phyloP scores from a whole-genome alignment of 1,140 invertebrate species.

The Wasmannia auropunctata region DNA sequence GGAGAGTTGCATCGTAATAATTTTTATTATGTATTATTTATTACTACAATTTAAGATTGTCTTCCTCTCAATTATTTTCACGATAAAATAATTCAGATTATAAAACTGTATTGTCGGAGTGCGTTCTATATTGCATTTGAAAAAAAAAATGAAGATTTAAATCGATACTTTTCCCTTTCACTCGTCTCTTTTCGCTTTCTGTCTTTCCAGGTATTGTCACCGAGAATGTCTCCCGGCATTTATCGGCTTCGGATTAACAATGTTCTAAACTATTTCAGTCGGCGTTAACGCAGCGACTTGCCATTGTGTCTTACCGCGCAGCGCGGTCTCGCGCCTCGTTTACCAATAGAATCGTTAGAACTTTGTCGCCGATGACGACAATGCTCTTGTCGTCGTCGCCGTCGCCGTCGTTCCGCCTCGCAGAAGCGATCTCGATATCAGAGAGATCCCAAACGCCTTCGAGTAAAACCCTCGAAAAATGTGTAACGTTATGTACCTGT shows the following conservation, averaged over 20 bases:
- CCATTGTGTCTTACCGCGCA: constrained; percentile 65
- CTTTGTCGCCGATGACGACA: constrained; percentile 47
- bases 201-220: constrained; percentile 54
- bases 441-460: neutral
- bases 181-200: neutral
- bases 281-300: constrained; percentile 48
- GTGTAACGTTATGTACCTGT: neutral
- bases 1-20: neutral
- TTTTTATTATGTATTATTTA: neutral
- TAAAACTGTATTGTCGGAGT: neutral
- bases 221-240: constrained; percentile 52
- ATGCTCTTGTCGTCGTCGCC: neutral
- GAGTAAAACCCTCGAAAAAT: neutral
- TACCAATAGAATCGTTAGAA: constrained; percentile 51
- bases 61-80: neutral
- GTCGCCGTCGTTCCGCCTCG: neutral
- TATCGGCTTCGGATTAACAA: constrained; percentile 72
- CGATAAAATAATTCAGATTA: neutral
- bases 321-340: constrained; percentile 34
- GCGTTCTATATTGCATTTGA: neutral
- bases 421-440: neutral
- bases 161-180: neutral
- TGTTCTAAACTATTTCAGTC: constrained; percentile 71
- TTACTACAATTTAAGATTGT: neutral
- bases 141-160: neutral